Conservation (phyloP, 2,797 vertebrate species). For the Pterois miles region DNA sequence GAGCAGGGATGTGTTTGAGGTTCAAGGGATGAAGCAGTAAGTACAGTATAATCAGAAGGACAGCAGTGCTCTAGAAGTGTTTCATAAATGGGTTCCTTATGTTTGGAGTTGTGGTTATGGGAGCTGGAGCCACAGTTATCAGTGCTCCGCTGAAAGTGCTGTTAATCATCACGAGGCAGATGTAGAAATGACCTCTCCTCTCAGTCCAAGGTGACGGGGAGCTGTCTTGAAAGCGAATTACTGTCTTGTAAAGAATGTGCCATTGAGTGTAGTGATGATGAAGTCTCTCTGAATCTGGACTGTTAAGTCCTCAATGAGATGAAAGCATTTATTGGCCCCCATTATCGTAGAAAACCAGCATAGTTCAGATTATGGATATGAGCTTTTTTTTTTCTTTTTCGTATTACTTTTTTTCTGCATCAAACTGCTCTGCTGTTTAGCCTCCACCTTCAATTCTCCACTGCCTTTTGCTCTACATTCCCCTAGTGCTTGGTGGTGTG, state of each 20-base stretch:
- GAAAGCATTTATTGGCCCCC: slow-evolving; percentile 34
- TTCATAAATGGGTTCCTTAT: slow-evolving; percentile 75
- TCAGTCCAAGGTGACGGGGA: slow-evolving; percentile 36
- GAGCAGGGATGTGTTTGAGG: slow-evolving; percentile 26
- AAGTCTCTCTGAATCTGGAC: slow-evolving; percentile 7
- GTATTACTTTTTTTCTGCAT: slow-evolving; percentile 26
- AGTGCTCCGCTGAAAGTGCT: slow-evolving; percentile 27
- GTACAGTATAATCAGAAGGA: slow-evolving; percentile 32
- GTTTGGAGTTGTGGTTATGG: slow-evolving; percentile 50
- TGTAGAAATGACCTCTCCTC: slow-evolving; percentile 35
- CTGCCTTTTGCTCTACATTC: slow-evolving; percentile 76
- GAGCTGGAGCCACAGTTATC: slow-evolving; percentile 36
- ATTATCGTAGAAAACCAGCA: slow-evolving; percentile 35
- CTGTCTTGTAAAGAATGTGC: slow-evolving; percentile 56
- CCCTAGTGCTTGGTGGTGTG: slow-evolving; percentile 93
- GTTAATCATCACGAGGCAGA: slow-evolving; percentile 37
- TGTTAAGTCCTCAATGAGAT: background rate
- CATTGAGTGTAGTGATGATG: slow-evolving; percentile 1
- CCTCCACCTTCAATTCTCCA: slow-evolving; percentile 82
- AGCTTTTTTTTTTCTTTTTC: slow-evolving; percentile 25
- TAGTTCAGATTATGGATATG: slow-evolving; percentile 29
- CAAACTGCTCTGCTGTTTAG: slow-evolving; percentile 58
- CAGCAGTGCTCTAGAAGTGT: slow-evolving; percentile 49
- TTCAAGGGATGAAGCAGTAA: slow-evolving; percentile 28
- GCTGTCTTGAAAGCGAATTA: slow-evolving; percentile 34